Evolutionary conservation across 2,888 invertebrate genomes (phyloP).

Genomic region (Penaeus monodon): DNA sequence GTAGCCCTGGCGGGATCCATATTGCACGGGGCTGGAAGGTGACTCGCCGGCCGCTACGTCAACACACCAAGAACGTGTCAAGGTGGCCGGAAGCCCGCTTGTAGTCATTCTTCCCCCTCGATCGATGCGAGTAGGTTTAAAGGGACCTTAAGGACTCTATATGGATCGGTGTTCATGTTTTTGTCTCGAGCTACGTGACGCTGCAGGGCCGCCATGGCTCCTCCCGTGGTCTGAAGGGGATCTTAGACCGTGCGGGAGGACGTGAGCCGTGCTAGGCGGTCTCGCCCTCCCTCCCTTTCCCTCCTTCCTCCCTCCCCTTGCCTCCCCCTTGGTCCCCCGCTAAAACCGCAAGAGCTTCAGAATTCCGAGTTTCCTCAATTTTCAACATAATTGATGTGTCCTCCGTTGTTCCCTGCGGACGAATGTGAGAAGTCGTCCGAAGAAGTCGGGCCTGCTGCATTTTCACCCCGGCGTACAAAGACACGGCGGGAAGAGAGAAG

Average conservation of each 20-base stretch:
- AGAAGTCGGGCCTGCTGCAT: not conserved
- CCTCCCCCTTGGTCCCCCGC: constrained; percentile 5
- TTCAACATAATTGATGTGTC: constrained; percentile 54
- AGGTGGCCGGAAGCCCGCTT: constrained; percentile 20
- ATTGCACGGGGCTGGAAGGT: constrained; percentile 45
- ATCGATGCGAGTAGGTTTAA: too few species aligned
- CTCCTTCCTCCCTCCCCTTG: constrained; percentile 11
- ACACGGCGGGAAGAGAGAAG: not conserved
- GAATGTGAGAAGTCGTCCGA: constrained; percentile 32
- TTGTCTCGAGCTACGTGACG: too few species aligned
- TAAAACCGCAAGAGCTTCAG: constrained; percentile 54
- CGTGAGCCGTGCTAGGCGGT: too few species aligned
- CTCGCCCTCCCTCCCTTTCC: not conserved
- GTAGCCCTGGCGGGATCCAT: constrained; percentile 41
- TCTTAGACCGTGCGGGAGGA: too few species aligned
- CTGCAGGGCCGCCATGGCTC: too few species aligned
- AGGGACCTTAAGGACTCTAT: too few species aligned
- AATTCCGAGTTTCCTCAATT: constrained; percentile 59
- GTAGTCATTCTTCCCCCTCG: not conserved
- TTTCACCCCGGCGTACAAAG: not conserved
- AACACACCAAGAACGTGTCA: constrained; percentile 43
- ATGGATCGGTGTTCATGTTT: too few species aligned
- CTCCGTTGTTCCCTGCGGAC: constrained; percentile 56
- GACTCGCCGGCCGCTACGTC: constrained; percentile 27
- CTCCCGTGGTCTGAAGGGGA: too few species aligned